Evolutionary conservation across 2,113 vertebrate genomes (phyloP).

Genomic region (Forbesichthys agassizii): DNA sequence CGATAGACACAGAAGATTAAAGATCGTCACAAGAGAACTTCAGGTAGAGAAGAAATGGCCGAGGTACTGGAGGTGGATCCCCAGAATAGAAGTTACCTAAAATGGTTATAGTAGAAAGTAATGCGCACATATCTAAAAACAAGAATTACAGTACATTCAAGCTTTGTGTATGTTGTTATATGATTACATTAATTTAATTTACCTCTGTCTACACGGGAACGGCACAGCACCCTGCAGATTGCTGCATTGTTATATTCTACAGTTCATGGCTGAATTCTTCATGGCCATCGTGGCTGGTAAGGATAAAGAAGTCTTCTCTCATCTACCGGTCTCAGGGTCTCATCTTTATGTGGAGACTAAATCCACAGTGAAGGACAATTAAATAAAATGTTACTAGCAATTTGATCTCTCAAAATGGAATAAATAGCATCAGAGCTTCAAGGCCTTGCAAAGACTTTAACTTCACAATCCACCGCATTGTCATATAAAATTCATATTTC

Average conservation of each 20-base stretch:
- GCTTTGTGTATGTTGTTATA: slow-evolving; percentile 5
- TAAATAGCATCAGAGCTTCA: not conserved
- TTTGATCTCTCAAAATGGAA: slow-evolving; percentile 2
- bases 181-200: slow-evolving; percentile 29
- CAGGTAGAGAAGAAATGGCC: too few species aligned
- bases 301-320: slow-evolving; percentile 11
- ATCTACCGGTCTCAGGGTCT: slow-evolving; percentile 29
- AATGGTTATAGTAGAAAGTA: too few species aligned
- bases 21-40: too few species aligned
- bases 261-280: slow-evolving; percentile 39
- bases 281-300: slow-evolving; percentile 13
- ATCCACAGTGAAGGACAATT: not conserved
- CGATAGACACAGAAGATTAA: too few species aligned
- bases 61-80: too few species aligned
- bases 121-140: not conserved
- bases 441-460: not conserved
- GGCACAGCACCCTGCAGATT: slow-evolving; percentile 37
- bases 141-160: not conserved
- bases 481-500: not conserved
- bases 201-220: slow-evolving; percentile 45
- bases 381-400: not conserved
- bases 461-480: not conserved
- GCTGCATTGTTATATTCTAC: slow-evolving; percentile 16
- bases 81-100: too few species aligned
- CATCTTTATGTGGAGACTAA: not conserved